Base-by-base conservation (phyloP, 2,797 vertebrate genomes). In the Parotocinclus haroldoi region DNA sequence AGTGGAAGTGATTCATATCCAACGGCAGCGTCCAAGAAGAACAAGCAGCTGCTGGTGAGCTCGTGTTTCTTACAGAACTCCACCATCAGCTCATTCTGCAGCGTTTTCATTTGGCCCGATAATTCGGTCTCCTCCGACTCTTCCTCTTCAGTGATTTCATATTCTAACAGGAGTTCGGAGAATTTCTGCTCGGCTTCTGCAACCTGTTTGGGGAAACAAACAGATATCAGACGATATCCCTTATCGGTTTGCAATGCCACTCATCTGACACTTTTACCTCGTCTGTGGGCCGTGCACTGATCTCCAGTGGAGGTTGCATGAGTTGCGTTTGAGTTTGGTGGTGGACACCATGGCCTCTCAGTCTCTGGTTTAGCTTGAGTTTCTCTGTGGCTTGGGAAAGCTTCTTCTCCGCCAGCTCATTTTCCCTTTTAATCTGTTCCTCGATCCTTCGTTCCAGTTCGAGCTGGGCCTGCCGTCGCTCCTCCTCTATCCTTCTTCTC, bases 301-400 rank as follows among this genome's bases (percentile, higher is more conserved):
- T 7, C 0, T 56, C 12, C 18, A 39, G 10, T 12, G 36, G 3
- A 10, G 55, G 40, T 36, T 55, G 63, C 36, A 57, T 57, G 9
- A 66, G 45, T 9, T 57, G 36, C 48, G 52, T 49, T 66, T 66
- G 36, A 56, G 52, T 49, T 66, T 66, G 63, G 18, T 55, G 42
- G 10, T 57, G 63, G 16, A 17, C 5, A 4, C 57, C 53, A 17
- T 56, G 44, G 7, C 53, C 53, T 56, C 53, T 57, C 53, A 66
- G 53, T 44, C 6, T 27, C 51, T 64, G 51, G 11, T 19, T 52
- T 49, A 55, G 53, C 36, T 49, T 51, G 46, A 62, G 48, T 9
- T 49, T 40, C 37, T 62, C 59, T 51, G 48, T 62, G 36, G 59
- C 59, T 40, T 16, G 59, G 39, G 48, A 51, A 40, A 62, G 46